A percentile compares a stretch with the other conserved stretches of the same genome.
These are phyloP conservation scores for Platysteira castanea DNA, from an alignment of 2,113 vertebrate species.

Conservation along the genomic window DNA sequence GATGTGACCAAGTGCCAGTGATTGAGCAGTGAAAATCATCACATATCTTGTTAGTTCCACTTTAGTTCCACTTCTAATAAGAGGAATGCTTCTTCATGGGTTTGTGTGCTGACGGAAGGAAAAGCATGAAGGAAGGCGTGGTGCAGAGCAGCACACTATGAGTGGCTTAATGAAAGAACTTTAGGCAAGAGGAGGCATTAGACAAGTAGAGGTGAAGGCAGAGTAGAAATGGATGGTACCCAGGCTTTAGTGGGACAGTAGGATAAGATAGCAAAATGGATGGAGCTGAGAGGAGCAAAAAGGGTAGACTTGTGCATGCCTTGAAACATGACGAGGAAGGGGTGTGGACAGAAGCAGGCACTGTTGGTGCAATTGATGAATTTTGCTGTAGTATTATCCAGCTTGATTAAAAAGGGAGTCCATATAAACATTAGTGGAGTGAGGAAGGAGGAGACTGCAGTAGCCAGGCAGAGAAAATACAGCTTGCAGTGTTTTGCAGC, in stretches of 20 bases:
- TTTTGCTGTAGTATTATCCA: neutral
- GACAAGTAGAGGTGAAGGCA: neutral
- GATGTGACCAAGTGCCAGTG: neutral
- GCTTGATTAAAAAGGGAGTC: neutral
- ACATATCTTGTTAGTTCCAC: neutral
- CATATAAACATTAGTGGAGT: neutral
- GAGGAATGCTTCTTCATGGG: neutral
- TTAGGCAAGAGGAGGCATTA: neutral
- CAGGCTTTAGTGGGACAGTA: neutral
- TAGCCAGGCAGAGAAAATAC: neutral
- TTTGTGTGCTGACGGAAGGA: neutral
- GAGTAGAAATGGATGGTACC: neutral
- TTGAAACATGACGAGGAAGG: neutral
- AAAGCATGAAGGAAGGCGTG: accelerated
- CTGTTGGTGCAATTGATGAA: neutral
- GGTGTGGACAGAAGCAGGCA: neutral
- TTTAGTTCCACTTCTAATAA: neutral
- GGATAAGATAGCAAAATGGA: neutral
- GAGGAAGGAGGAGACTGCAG: neutral
- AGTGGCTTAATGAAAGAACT: neutral
- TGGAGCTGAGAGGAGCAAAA: neutral
- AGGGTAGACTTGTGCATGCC: neutral
- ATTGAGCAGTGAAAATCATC: neutral
- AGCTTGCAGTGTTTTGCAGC: neutral
- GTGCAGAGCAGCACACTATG: neutral